phyloP scores from a whole-genome alignment of 2,888 invertebrate species.

The Apodemia mormo region DNA sequence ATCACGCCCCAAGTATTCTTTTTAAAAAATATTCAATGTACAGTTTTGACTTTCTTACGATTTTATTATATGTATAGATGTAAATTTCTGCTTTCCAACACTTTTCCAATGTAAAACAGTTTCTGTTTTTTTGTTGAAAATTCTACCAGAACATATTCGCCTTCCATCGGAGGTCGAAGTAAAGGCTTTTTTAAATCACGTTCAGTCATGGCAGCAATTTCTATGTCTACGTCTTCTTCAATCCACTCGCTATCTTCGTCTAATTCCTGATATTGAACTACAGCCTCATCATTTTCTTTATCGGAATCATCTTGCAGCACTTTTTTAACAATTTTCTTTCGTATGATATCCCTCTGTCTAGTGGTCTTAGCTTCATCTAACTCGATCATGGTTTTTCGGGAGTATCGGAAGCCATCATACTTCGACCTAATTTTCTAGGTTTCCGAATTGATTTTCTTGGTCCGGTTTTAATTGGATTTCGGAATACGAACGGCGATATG shows the following conservation, averaged over 20 bases:
- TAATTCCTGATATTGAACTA: not conserved
- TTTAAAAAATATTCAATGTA: no score
- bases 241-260: not conserved
- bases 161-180: slow-evolving; percentile 16
- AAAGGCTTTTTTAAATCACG: not conserved
- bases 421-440: slow-evolving; percentile 28
- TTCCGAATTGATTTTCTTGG: slow-evolving; percentile 26
- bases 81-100: slow-evolving; percentile 14
- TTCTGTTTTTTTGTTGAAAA: slow-evolving; percentile 21
- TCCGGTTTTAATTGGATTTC: slow-evolving; percentile 28
- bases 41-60: no score
- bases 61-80: no score
- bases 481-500: slow-evolving; percentile 20
- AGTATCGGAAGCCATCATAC: slow-evolving; percentile 34
- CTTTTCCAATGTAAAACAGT: slow-evolving; percentile 20
- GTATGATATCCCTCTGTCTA: slow-evolving; percentile 9
- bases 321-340: slow-evolving; percentile 16
- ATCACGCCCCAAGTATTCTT: no score
- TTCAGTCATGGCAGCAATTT: not conserved
- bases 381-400: slow-evolving; percentile 26
- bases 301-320: slow-evolving; percentile 20
- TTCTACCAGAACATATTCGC: slow-evolving; percentile 20
- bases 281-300: not conserved
- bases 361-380: slow-evolving; percentile 16
- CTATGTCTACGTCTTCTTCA: not conserved